phyloP scores from a whole-genome alignment of 2,797 vertebrate genomes.

The Phrynocephalus guinanensis region DNA sequence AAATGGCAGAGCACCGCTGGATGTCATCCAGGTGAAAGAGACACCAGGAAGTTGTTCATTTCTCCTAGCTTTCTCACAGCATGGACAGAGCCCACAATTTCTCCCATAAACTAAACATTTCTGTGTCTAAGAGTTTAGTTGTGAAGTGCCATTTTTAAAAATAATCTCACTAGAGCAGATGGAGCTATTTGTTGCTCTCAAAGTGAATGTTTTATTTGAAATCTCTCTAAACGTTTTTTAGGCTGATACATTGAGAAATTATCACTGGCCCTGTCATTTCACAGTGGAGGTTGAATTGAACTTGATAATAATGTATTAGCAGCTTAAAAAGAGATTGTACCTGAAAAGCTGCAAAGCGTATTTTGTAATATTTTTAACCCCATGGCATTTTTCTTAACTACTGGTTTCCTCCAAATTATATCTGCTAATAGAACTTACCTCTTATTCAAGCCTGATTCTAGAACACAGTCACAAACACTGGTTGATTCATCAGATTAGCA shows the following conservation, averaged over 20 bases:
- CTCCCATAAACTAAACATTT: not conserved
- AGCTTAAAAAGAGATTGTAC: conserved; percentile 37
- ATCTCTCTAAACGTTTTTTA: conserved; percentile 21
- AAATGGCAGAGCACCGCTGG: conserved; percentile 63
- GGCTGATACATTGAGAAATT: not conserved
- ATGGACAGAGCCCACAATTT: conserved; percentile 11
- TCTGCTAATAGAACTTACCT: conserved; percentile 33
- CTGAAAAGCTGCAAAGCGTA: conserved; percentile 12
- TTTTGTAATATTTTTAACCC: conserved; percentile 28
- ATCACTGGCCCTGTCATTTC: not conserved
- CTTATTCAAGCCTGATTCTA: conserved; percentile 12
- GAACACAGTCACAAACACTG: conserved; percentile 14
- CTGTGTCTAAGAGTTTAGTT: conserved; percentile 20
- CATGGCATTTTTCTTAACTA: conserved; percentile 39
- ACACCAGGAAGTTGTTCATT: conserved; percentile 44
- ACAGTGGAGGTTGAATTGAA: not conserved
- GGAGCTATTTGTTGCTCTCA: not conserved
- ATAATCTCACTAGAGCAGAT: not conserved
- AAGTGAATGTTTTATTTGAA: conserved; percentile 23
- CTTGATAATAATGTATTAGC: conserved; percentile 41
- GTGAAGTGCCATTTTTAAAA: conserved; percentile 10
- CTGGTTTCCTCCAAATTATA: conserved; percentile 22
- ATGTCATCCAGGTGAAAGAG: conserved; percentile 64
- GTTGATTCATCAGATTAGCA: conserved; percentile 42
- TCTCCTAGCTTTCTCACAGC: conserved; percentile 1